Percentiles rank a stretch among this genome's conserved stretches.
These are phyloP conservation scores for Hapalemur alaotrensis DNA, from an alignment of 2,797 vertebrate species.

Conservation along the genomic window DNA sequence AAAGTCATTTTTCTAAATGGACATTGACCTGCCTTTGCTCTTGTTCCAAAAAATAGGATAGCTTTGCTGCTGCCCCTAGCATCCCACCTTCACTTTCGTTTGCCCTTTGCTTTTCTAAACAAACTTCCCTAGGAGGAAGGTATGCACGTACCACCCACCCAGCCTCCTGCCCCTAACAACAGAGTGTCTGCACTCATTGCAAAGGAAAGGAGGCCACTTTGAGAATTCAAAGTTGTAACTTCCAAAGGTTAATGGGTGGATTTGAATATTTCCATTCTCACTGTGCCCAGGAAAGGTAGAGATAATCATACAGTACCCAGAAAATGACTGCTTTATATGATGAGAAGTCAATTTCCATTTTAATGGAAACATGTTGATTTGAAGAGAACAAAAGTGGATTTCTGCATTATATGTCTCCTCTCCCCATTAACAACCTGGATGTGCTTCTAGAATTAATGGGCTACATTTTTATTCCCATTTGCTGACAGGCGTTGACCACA, in stretches of 20 bases:
- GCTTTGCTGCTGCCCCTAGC: background rate
- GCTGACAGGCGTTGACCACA: background rate
- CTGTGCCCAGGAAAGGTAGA: background rate
- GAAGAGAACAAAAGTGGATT: background rate
- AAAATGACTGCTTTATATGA: background rate
- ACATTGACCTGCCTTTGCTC: background rate
- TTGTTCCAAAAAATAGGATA: background rate
- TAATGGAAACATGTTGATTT: slow-evolving; percentile 37
- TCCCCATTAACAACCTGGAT: background rate
- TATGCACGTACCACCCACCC: background rate
- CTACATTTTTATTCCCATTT: background rate
- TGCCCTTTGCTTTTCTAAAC: background rate
- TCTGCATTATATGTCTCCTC: background rate
- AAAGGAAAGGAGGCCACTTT: background rate
- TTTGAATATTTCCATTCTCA: slow-evolving; percentile 1
- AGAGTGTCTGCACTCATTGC: background rate
- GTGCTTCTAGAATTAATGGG: background rate
- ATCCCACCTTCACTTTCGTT: background rate
- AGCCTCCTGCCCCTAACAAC: background rate
- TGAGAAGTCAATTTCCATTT: slow-evolving; percentile 35
- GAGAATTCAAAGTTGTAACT: background rate
- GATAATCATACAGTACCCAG: background rate
- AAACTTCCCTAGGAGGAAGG: background rate
- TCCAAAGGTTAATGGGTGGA: background rate
- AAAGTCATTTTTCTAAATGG: background rate